Base-by-base conservation (phyloP, 2,888 invertebrate species). In the Clivina fossor region DNA sequence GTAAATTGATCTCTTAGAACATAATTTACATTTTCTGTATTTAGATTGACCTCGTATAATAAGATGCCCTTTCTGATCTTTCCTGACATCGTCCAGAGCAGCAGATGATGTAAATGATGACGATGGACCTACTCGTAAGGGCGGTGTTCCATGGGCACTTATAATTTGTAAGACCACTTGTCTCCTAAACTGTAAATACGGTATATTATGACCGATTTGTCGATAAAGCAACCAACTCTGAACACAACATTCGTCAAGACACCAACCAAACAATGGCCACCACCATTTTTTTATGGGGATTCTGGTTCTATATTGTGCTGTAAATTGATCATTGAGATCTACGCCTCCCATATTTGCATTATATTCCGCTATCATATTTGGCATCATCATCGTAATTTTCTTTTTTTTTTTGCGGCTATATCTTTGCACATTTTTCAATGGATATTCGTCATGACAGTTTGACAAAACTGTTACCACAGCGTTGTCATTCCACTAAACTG, bases 111-210 rank as follows among this genome's bases (percentile, higher is more conserved):
- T 16, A 43, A 20, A 43, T n/a, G 43, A 43, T 26, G 22, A 9
- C 2, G 13, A 2, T 3, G 43, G 26, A 3, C 22, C 43, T 9
- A 24, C 22, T 13, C 26, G 20, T 43, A 43, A 13, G 13, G n/a
- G 7, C 24, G 20, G 1, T 11, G 8, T 24, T 11, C 13, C 18
- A 8, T 11, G 5, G 15, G 22, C 8, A 4, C 5, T 20, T 5
- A 20, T 9, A 9, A 43, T 9, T n/a, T 22, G 20, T 1, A 43
- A 15, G n/a, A 11, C 3, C 5, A 43, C 43, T 4, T 43, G 43
- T 43, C 24, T 13, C 13, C 43, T 43, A 43, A 43, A 43, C 16
- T 43, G 43, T 13, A 43, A 13, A n/a, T 22, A 22, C 4, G 43
- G 43, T 13, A 43, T 43, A 43, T 40, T 18, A 19, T 40, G 40